These are phyloP conservation scores for Bryconaethiops microstoma DNA, from an alignment of 2,797 vertebrate genomes.

Conservation along the genomic window DNA sequence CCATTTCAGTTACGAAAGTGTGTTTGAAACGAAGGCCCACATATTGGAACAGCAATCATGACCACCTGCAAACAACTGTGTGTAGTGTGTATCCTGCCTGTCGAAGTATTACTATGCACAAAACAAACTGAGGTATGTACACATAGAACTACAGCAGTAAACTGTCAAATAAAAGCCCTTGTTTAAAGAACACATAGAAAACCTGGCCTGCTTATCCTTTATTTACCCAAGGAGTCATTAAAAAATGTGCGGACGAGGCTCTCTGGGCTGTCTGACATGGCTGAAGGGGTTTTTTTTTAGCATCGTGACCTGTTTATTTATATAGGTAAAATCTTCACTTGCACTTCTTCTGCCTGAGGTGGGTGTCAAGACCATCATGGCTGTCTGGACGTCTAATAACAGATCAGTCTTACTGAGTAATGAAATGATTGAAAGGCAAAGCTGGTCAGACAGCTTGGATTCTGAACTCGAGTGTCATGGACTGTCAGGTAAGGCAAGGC, in stretches of 20 bases:
- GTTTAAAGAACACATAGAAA: too few relatives aligned
- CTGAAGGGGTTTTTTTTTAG: not conserved
- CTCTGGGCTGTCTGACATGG: not conserved
- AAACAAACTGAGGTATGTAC: too few relatives aligned
- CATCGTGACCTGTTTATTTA: not conserved
- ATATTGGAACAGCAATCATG: too few relatives aligned
- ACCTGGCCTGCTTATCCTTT: not conserved
- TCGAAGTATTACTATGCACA: too few relatives aligned
- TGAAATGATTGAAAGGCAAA: constrained; percentile 24
- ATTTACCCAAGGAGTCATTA: not conserved
- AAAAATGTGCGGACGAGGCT: not conserved
- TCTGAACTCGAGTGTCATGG: constrained; percentile 13
- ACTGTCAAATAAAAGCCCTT: too few relatives aligned
- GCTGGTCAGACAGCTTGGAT: not conserved
- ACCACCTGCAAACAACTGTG: too few relatives aligned
- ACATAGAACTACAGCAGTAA: too few relatives aligned
- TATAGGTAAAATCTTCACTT: not conserved
- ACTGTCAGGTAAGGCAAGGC: not conserved
- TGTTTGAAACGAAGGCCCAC: too few relatives aligned
- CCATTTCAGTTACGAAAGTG: too few relatives aligned
- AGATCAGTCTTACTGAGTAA: constrained; percentile 19
- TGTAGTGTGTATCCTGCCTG: too few relatives aligned
- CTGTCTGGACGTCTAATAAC: constrained; percentile 38
- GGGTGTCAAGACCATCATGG: constrained; percentile 2
- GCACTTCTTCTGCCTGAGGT: constrained; percentile 8